Conservation (phyloP, 2,888 invertebrate genomes). For the Yponomeuta evonymella region DNA sequence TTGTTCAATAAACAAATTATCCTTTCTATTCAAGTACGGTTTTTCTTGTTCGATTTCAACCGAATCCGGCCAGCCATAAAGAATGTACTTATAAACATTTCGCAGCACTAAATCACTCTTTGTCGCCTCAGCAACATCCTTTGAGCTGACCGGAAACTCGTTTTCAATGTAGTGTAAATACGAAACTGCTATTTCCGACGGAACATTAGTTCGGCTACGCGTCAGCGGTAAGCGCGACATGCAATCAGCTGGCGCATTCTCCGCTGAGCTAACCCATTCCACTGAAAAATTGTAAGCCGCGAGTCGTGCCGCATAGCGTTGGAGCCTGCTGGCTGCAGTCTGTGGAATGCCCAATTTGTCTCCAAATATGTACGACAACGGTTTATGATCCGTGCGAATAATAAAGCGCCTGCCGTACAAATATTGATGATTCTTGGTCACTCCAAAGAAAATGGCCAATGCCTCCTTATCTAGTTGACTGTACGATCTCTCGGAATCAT, state of each 20-base stretch:
- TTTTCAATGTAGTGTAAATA: too few species aligned
- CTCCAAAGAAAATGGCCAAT: not conserved
- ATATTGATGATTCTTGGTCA: slow-evolving; percentile 13
- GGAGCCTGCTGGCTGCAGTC: slow-evolving; percentile 10
- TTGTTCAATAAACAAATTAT: slow-evolving; percentile 15
- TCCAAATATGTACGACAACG: slow-evolving; percentile 9
- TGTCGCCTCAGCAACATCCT: too few species aligned
- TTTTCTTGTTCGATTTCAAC: slow-evolving; percentile 13
- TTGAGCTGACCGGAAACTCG: too few species aligned
- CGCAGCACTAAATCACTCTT: too few species aligned
- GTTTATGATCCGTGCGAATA: slow-evolving; percentile 3
- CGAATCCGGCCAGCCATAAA: slow-evolving; percentile 14
- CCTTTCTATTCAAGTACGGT: slow-evolving; percentile 16
- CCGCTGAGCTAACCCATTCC: not conserved
- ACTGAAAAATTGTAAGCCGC: slow-evolving; percentile 3
- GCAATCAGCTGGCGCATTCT: not conserved
- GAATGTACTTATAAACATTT: slow-evolving; percentile 7
- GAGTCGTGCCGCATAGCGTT: not conserved
- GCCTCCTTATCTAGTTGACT: too few species aligned
- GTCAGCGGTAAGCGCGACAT: slow-evolving; percentile 8
- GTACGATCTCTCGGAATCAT: too few species aligned
- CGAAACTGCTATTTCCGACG: not conserved
- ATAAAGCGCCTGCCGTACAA: not conserved
- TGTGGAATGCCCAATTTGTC: slow-evolving; percentile 11
- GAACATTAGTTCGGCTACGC: not conserved